A percentile compares a stretch with the other conserved stretches of the same genome.
Conservation (phyloP, 2,113 vertebrate species). For the Pedetes capensis region DNA sequence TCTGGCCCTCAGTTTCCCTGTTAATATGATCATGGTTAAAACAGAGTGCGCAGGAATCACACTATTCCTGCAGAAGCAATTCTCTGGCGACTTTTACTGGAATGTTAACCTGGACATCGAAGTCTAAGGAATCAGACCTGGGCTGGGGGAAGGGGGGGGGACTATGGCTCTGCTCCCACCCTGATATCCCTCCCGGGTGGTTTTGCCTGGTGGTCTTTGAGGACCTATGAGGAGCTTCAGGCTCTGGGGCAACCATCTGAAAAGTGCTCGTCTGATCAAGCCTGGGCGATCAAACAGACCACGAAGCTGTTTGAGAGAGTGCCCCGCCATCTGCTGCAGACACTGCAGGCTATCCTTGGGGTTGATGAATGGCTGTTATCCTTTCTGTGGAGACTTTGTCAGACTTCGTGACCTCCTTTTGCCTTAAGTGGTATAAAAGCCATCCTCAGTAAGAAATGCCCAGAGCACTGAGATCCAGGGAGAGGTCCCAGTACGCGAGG, state of each 20-base stretch:
- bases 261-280: background rate
- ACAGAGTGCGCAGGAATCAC: background rate
- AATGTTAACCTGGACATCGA: background rate
- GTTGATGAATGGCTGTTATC: accelerated
- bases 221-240: background rate
- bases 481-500: background rate
- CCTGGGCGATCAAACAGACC: too few species aligned
- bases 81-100: background rate
- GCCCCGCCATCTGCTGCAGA: background rate
- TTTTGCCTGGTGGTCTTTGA: background rate
- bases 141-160: too few species aligned
- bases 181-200: background rate
- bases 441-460: background rate
- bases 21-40: background rate
- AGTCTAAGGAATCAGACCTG: background rate
- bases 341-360: background rate
- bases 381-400: background rate
- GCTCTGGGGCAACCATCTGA: background rate
- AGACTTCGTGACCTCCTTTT: background rate
- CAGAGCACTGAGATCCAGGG: background rate
- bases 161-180: background rate
- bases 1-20: background rate
- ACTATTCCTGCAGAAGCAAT: background rate
- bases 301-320: background rate
- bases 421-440: background rate